These are phyloP conservation scores for Celastrina argiolus DNA, from an alignment of 2,888 invertebrate species.

Conservation along the genomic window DNA sequence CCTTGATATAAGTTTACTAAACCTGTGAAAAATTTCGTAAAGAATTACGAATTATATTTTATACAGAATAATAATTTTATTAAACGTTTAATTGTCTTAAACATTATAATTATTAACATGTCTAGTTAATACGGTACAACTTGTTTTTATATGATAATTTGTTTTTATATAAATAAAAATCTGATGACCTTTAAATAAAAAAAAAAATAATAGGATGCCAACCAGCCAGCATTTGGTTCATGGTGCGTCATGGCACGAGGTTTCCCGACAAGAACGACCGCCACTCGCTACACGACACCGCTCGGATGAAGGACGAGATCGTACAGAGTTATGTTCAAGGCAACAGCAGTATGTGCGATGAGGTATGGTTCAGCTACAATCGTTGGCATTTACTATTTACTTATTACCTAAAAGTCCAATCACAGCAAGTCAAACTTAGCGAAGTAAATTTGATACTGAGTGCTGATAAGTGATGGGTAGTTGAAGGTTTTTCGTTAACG, in stretches of 20 bases:
- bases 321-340: conserved; percentile 28
- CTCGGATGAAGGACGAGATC: conserved; percentile 27
- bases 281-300: conserved; percentile 27
- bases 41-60: no score
- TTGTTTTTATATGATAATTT: no score
- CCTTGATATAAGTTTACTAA: no score
- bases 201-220: conserved; percentile 36
- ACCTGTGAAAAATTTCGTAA: no score
- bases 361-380: background rate
- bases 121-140: no score
- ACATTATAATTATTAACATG: no score
- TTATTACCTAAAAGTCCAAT: background rate
- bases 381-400: background rate
- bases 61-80: no score
- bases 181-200: no score
- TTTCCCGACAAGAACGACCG: conserved; percentile 28
- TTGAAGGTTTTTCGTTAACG: no score
- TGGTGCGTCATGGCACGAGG: conserved; percentile 34
- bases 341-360: conserved; percentile 22
- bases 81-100: no score
- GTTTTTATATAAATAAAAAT: no score
- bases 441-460: background rate
- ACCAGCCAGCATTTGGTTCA: conserved; percentile 34
- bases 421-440: background rate
- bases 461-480: no score